These are phyloP conservation scores for Idaea biselata DNA, from an alignment of 2,888 invertebrate species.

Conservation along the genomic window DNA sequence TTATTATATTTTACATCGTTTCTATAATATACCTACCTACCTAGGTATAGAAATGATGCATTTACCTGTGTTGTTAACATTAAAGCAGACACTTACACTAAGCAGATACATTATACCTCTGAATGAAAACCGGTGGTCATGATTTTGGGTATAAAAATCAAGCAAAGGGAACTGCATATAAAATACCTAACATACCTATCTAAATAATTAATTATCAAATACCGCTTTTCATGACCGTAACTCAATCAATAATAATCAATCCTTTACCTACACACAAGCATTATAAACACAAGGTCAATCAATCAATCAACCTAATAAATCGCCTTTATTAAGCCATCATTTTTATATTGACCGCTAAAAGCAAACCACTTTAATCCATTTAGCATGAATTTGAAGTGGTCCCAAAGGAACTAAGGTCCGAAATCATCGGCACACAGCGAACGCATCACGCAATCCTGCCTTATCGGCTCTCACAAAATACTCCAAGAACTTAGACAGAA, in stretches of 20 bases:
- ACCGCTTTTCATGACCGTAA: background rate
- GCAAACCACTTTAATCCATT: conserved; percentile 71
- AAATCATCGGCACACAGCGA: conserved; percentile 45
- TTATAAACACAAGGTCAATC: conserved; percentile 39
- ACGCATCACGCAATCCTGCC: conserved; percentile 41
- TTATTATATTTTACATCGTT: too few relatives aligned
- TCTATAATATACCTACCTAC: too few relatives aligned
- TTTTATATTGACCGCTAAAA: conserved; percentile 57
- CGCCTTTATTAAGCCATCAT: conserved; percentile 53
- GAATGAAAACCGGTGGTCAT: too few relatives aligned
- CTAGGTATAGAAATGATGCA: too few relatives aligned
- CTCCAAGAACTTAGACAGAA: conserved; percentile 44
- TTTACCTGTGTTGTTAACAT: too few relatives aligned
- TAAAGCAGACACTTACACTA: too few relatives aligned
- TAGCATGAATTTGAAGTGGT: conserved; percentile 58
- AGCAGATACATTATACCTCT: too few relatives aligned
- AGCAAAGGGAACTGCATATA: too few relatives aligned
- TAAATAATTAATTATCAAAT: too few relatives aligned
- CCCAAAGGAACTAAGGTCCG: conserved; percentile 50
- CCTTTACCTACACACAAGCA: background rate
- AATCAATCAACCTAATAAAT: conserved; percentile 59
- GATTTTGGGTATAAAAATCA: too few relatives aligned
- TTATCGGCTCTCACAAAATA: conserved; percentile 47
- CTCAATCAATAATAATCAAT: background rate
- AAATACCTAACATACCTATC: too few relatives aligned